Conservation (phyloP, 1,140 invertebrate genomes). For the Nasonia giraulti region DNA sequence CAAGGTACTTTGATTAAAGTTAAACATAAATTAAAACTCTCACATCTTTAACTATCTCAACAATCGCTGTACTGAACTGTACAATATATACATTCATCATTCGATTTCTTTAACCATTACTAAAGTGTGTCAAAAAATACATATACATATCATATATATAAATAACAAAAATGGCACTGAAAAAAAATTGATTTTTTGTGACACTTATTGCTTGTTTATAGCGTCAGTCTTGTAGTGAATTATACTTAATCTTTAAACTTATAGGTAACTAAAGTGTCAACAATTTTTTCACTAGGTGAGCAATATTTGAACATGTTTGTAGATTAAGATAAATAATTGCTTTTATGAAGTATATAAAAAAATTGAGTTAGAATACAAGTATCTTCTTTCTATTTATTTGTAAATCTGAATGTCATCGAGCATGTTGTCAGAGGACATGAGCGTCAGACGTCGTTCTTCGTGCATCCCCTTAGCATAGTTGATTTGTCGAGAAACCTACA, state of each 20-base stretch:
- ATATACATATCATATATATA: constrained; percentile 10
- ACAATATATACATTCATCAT: constrained; percentile 45
- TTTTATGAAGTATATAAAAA: not conserved
- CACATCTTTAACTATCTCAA: constrained; percentile 23
- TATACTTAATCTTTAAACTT: constrained; percentile 33
- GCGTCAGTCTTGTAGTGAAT: constrained; percentile 48
- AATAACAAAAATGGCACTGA: constrained; percentile 46
- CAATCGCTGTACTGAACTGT: constrained; percentile 20
- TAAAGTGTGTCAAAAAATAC: not conserved
- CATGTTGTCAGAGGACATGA: constrained; percentile 72
- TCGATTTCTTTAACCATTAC: not conserved
- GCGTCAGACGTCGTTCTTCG: constrained; percentile 80
- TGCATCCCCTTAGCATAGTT: constrained; percentile 92
- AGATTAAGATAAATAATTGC: constrained; percentile 21
- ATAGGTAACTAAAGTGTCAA: constrained; percentile 11
- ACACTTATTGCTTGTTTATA: constrained; percentile 39
- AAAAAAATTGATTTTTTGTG: constrained; percentile 30
- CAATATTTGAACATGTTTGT: not conserved
- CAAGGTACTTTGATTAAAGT: not conserved
- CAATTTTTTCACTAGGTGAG: not conserved
- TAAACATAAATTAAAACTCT: constrained; percentile 6
- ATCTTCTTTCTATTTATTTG: constrained; percentile 61
- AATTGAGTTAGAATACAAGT: constrained; percentile 41
- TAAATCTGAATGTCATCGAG: constrained; percentile 71
- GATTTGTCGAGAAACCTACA: constrained; percentile 81